phyloP scores from a whole-genome alignment of 2,888 invertebrate species.

The Thymelicus sylvestris region DNA sequence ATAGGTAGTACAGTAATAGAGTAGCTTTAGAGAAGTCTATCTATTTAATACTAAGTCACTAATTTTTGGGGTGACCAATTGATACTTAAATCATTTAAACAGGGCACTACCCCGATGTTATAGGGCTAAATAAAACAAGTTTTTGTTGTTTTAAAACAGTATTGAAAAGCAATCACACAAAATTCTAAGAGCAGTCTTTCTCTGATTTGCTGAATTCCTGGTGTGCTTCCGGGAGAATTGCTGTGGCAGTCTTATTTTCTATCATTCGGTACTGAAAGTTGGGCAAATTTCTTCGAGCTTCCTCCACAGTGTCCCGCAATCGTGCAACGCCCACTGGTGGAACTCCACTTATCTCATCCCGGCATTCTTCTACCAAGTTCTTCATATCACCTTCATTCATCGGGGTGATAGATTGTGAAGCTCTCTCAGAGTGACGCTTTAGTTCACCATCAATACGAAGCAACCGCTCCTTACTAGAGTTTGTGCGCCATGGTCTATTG shows the following conservation, averaged over 20 bases:
- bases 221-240: constrained; percentile 63
- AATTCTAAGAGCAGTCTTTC: not conserved
- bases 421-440: constrained; percentile 65
- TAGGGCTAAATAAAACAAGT: no score
- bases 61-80: no score
- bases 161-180: not conserved
- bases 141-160: no score
- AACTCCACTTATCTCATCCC: constrained; percentile 49
- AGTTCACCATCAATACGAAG: constrained; percentile 68
- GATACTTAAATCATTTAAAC: no score
- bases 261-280: constrained; percentile 72
- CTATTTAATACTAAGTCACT: no score
- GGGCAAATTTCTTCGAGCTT: constrained; percentile 66
- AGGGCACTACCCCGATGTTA: no score
- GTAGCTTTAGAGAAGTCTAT: no score
- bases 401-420: constrained; percentile 56
- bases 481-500: constrained; percentile 73
- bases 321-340: constrained; percentile 53
- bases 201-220: not conserved
- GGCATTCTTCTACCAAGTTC: constrained; percentile 62
- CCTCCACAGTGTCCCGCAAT: constrained; percentile 65
- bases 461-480: constrained; percentile 69
- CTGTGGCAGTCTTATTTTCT: constrained; percentile 68
- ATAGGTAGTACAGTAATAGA: no score
- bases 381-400: constrained; percentile 62